A percentile compares a stretch with the other conserved stretches of the same genome.
These are phyloP conservation scores for Galaxias olidus DNA, from an alignment of 2,797 vertebrate genomes.

Conservation along the genomic window DNA sequence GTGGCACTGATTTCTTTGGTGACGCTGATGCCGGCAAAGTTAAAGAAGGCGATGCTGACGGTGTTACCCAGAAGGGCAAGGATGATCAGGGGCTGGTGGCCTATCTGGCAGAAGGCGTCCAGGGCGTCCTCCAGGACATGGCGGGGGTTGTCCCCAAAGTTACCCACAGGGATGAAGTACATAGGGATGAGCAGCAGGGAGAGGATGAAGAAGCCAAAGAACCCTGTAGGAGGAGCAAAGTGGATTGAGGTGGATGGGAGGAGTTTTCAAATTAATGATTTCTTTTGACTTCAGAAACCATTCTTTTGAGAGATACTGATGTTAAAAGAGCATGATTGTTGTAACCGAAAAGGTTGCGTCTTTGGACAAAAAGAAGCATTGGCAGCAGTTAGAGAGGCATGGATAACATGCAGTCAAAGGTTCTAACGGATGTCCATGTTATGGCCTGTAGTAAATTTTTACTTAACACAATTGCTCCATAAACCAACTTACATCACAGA, in stretches of 20 bases:
- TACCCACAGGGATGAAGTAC: constrained; percentile 84
- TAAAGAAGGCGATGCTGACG: constrained; percentile 95
- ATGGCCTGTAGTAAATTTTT: no score
- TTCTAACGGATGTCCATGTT: no score
- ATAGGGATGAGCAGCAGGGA: constrained; percentile 88
- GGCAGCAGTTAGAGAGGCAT: no score
- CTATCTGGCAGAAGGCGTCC: constrained; percentile 92
- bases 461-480: no score
- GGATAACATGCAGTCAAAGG: no score
- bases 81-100: constrained; percentile 80
- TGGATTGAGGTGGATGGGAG: not conserved
- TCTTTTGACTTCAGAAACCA: no score
- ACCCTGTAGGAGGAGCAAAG: constrained; percentile 64
- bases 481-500: no score
- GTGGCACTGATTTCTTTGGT: constrained; percentile 96
- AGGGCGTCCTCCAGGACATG: constrained; percentile 83
- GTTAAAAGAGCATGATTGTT: no score
- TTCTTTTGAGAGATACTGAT: no score
- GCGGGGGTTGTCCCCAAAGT: constrained; percentile 78
- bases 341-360: no score
- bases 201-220: constrained; percentile 90
- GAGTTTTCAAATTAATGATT: not conserved
- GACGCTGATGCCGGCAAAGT: constrained; percentile 94
- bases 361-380: no score
- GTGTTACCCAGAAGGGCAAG: constrained; percentile 88